Evolutionary conservation across 2,797 vertebrate genomes (phyloP), one percentile per base, ranked within the genome.

Genomic region (Aphelocoma californica): DNA sequence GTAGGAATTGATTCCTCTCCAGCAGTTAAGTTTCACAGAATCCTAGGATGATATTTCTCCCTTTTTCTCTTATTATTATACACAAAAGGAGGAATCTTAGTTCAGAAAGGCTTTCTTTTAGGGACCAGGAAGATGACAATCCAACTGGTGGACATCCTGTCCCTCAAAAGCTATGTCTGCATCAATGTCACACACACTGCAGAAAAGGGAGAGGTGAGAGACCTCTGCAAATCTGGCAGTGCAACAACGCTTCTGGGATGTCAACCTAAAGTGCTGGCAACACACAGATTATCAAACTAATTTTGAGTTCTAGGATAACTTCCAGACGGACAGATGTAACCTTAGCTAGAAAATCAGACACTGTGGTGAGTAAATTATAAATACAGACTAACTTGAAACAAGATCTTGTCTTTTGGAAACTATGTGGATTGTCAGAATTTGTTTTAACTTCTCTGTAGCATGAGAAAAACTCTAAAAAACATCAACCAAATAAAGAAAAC

Each of bases 341-440:
- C 80, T 89, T 69, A 87, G 51, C 51, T 47, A 87, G 42, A 85
- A 87, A 91, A 91, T 92, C 67, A 93, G 58, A 36, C 54, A 82
- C 21, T 72, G 6, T 74, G 38, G 10, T 69, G 54, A 85, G 25
- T 25, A 79, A 95, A 81, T 45, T 86, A 67, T 89, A 95, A 84
- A 61, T 81, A 92, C 8, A 81, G 34, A 50, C 11, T 38, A 50
- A 84, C 29, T 88, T 34, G 64, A 89, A 86, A 50, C 5, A 72
- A 72, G 32, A 64, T 54, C 38, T 78, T 71, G 29, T 48, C 26
- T 57, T 86, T 45, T 57, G 19, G 50, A 89, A 86, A 86, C 4
- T 1, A 67, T 23, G 28, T 29, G 29, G 87, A 81, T 79, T 83
- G 15, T 72, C n/a, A 70, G 54, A 77, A 40, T 47, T 81, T 81